phyloP scores from a whole-genome alignment of 1,140 invertebrate species.

The Polypedilum pembai region DNA sequence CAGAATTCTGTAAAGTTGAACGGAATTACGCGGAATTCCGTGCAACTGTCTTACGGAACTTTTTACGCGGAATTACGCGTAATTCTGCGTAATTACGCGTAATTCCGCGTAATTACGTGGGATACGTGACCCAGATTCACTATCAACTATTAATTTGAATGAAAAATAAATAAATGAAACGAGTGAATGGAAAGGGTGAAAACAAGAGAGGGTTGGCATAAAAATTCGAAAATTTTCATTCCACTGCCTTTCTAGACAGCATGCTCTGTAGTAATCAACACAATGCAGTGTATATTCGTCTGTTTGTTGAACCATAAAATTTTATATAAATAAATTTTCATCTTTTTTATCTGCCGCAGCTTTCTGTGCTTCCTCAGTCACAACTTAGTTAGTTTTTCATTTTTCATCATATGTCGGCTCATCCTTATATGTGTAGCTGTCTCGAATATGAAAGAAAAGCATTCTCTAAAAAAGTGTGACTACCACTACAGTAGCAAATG shows the following conservation, averaged over 20 bases:
- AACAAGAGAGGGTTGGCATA: not conserved
- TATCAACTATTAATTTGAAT: too few relatives aligned
- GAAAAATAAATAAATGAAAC: too few relatives aligned
- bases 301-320: slow-evolving; percentile 3
- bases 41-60: too few relatives aligned
- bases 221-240: not conserved
- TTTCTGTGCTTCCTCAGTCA: not conserved
- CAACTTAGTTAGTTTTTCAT: not conserved
- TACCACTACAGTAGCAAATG: not conserved
- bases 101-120: not conserved
- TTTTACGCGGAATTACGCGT: too few relatives aligned
- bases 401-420: too few relatives aligned
- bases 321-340: not conserved
- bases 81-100: too few relatives aligned
- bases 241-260: not conserved
- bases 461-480: not conserved
- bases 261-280: slow-evolving; percentile 3
- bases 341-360: not conserved
- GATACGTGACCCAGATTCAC: not conserved
- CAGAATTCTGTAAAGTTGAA: too few relatives aligned
- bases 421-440: too few relatives aligned
- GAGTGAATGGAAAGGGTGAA: too few relatives aligned
- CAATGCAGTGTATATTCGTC: not conserved
- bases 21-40: too few relatives aligned
- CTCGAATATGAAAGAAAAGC: not conserved